Evolutionary conservation across 1,140 invertebrate genomes (phyloP), one percentile per base, ranked within the genome.

Genomic region (Laupala kohalensis): DNA sequence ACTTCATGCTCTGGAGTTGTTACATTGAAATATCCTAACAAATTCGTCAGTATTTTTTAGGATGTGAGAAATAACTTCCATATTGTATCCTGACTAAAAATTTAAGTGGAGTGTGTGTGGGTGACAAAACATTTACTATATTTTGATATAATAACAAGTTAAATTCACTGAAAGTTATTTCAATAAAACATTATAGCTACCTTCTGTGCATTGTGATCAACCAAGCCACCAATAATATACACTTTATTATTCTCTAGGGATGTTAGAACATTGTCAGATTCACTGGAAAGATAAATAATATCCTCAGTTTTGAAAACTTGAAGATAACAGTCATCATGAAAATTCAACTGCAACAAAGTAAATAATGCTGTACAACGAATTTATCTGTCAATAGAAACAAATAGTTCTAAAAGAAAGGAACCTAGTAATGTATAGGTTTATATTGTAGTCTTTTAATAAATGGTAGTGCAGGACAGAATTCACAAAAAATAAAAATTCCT

Each of bases 161-260:
- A 25, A 67, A 25, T 15, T n/a, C 23, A 66, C 27, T 53, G 12
- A n/a, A 29, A 23, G 28, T 13, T 63, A 71, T n/a, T n/a, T n/a
- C n/a, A 71, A 68, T 9, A 29, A 53, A 24, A 69, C 29, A 1
- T 24, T 28, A 70, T 24, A 1, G 1, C 78, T 80, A 93, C 92
- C 85, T 98, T 98, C 76, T 97, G 90, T 75, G 89, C 85, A 84
- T 99, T 99, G 79, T 99, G 97, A 83, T 99, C 97, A 0, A 99
- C 95, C 23, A 99, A 82, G 68, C 96, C 97, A 64, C 97, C 97
- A 81, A 99, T 99, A 63, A 99, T 88, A 78, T 98, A 98, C 64
- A 90, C 86, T 80, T 90, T 91, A 72, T 89, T 84, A 19, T 91
- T 85, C 74, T 94, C 88, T 73, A 98, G 82, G 67, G 83, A 80